Evolutionary conservation across 2,888 invertebrate species (phyloP).

Genomic region (Ectemnius continuus): DNA sequence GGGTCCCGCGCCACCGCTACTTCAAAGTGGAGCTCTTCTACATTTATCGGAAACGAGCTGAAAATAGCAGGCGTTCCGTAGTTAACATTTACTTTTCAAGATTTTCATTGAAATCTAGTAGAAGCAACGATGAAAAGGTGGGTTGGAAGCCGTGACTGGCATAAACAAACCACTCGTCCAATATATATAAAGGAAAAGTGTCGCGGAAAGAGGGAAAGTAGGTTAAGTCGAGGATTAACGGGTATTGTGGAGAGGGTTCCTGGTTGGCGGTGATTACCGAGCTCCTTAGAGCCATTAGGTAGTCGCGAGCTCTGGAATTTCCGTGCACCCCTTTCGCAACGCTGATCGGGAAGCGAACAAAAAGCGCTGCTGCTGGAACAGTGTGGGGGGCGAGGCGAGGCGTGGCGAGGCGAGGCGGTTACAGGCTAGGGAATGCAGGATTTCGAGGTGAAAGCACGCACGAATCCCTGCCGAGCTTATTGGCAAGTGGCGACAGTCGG

Average conservation of each 20-base stretch:
- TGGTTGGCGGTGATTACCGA: constrained; percentile 10
- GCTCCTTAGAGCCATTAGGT: constrained; percentile 47
- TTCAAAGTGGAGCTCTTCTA: too few species aligned
- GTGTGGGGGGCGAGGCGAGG: background rate
- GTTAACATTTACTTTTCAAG: too few species aligned
- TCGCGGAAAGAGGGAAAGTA: constrained; percentile 10
- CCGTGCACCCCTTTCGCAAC: constrained; percentile 6
- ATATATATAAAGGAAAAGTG: too few species aligned
- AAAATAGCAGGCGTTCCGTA: too few species aligned
- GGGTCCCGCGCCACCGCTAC: too few species aligned
- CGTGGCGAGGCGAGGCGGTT: background rate
- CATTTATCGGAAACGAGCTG: too few species aligned
- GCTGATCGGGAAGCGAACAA: background rate
- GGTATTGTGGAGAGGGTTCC: constrained; percentile 21
- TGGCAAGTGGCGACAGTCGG: constrained; percentile 50
- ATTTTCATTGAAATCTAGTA: too few species aligned
- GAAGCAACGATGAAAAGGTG: too few species aligned
- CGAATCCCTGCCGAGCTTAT: constrained; percentile 51
- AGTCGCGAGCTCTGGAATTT: constrained; percentile 11
- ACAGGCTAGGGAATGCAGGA: constrained; percentile 44
- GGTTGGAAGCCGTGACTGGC: too few species aligned
- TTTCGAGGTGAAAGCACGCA: constrained; percentile 24
- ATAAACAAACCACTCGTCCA: too few species aligned
- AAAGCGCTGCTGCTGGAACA: background rate
- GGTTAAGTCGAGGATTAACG: constrained; percentile 35